These are phyloP conservation scores for Odontothrips loti DNA, from an alignment of 2,888 invertebrate species.

Conservation along the genomic window DNA sequence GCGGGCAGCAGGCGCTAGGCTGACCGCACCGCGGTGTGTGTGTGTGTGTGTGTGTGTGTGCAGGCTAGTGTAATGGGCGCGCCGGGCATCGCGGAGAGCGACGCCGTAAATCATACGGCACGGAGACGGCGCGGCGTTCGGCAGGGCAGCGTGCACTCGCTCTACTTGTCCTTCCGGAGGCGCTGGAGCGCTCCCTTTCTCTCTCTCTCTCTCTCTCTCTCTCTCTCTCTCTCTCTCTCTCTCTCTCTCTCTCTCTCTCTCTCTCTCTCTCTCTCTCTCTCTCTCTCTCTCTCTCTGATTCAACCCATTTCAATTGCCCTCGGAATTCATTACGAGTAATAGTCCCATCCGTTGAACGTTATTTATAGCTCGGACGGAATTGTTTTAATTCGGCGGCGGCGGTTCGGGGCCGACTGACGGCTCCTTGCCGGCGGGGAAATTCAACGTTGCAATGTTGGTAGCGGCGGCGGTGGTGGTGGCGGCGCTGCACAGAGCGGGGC, in stretches of 20 bases:
- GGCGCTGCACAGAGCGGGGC: too few species aligned
- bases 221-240: constrained; percentile 1
- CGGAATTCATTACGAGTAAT: constrained; percentile 26
- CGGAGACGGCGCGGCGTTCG: too few species aligned
- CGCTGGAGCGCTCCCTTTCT: neutral
- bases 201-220: neutral
- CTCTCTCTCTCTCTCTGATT: neutral
- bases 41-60: too few species aligned
- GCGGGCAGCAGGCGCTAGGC: neutral
- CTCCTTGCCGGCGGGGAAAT: too few species aligned
- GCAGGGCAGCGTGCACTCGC: too few species aligned
- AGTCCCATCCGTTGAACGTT: neutral
- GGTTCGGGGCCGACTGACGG: neutral
- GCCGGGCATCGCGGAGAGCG: neutral
- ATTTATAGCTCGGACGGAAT: neutral
- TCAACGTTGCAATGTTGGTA: too few species aligned
- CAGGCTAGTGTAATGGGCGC: neutral
- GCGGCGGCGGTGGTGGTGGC: too few species aligned
- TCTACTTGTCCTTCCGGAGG: neutral
- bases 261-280: neutral
- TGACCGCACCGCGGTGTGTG: neutral
- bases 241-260: constrained; percentile 1
- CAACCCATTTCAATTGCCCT: constrained; percentile 18
- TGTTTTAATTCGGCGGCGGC: neutral
- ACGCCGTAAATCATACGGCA: neutral